A percentile compares a stretch with the other conserved stretches of the same genome.
Conservation (phyloP, 2,797 vertebrate genomes). For the Gymnopithys bicolor region DNA sequence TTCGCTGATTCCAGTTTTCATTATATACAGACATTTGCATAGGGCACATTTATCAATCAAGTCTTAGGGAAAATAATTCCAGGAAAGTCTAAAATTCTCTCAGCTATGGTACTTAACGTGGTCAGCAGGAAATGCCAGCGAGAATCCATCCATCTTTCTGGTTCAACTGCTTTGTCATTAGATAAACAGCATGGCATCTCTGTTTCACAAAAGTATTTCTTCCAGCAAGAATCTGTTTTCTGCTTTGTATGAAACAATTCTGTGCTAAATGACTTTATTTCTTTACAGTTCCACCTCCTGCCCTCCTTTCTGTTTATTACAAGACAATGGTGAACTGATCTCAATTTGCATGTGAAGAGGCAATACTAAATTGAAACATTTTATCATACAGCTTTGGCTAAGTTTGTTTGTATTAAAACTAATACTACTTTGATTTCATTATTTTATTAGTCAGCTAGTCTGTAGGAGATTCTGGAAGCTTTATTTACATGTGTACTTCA, state of each 20-base stretch:
- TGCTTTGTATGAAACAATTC: background rate
- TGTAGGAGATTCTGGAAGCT: background rate
- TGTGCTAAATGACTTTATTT: background rate
- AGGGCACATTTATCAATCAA: slow-evolving; percentile 26
- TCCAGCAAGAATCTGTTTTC: slow-evolving; percentile 1
- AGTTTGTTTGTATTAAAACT: background rate
- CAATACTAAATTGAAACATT: background rate
- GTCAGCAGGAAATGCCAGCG: slow-evolving; percentile 39
- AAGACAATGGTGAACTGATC: background rate
- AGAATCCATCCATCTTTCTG: slow-evolving; percentile 55
- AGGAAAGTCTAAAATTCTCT: slow-evolving; percentile 29
- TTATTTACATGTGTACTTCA: background rate
- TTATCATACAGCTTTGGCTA: background rate
- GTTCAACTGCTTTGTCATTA: slow-evolving; percentile 60
- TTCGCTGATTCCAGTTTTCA: slow-evolving; percentile 7
- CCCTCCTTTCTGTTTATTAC: background rate
- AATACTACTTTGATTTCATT: background rate
- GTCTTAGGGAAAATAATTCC: slow-evolving; percentile 14
- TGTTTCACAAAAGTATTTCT: slow-evolving; percentile 21
- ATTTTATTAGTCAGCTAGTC: background rate
- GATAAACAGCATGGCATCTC: slow-evolving; percentile 44
- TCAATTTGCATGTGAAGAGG: background rate
- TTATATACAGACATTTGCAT: slow-evolving; percentile 47
- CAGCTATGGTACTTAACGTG: background rate
- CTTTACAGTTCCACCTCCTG: background rate